A percentile compares a stretch with the other conserved stretches of the same genome.
Evolutionary conservation across 2,888 invertebrate species (phyloP).

Genomic region (Linnaemya vulpina): DNA sequence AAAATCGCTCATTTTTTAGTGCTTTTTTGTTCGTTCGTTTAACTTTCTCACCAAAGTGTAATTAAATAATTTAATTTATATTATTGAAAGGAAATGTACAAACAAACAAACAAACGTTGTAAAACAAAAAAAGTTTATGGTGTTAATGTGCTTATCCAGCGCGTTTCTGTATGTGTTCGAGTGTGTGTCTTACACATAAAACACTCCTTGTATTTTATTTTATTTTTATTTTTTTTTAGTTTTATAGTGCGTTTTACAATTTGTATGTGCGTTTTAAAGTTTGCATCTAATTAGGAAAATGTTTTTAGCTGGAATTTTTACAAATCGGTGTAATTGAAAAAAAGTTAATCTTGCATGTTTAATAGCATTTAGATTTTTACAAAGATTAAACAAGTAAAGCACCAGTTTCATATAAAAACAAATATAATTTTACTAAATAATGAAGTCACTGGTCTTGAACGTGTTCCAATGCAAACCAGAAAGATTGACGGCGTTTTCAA

Average conservation of each 20-base stretch:
- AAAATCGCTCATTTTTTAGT: slow-evolving; percentile 66
- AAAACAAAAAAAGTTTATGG: slow-evolving; percentile 62
- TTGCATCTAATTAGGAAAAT: slow-evolving; percentile 74
- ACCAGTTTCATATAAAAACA: background rate
- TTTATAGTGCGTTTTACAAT: slow-evolving; percentile 53
- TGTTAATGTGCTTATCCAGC: slow-evolving; percentile 61
- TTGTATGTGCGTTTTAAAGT: slow-evolving; percentile 67
- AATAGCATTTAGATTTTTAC: slow-evolving; percentile 48
- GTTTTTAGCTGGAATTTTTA: slow-evolving; percentile 47
- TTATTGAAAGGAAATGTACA: slow-evolving; percentile 74
- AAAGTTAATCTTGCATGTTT: slow-evolving; percentile 65
- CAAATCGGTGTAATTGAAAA: slow-evolving; percentile 68
- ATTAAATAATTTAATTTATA: slow-evolving; percentile 76
- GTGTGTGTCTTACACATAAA: slow-evolving; percentile 47
- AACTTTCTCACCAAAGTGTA: slow-evolving; percentile 72
- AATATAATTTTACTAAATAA: background rate
- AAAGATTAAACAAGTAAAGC: slow-evolving; percentile 5
- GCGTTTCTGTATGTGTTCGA: slow-evolving; percentile 43
- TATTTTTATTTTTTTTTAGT: slow-evolving; percentile 46
- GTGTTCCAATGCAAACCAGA: too few relatives aligned
- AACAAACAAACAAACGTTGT: slow-evolving; percentile 63
- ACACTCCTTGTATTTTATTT: slow-evolving; percentile 71
- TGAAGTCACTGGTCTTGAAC: background rate
- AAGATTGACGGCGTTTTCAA: too few relatives aligned
- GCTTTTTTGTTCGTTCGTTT: slow-evolving; percentile 51